These are phyloP conservation scores for Laothoe populi DNA, from an alignment of 2,888 invertebrate genomes.

Conservation along the genomic window DNA sequence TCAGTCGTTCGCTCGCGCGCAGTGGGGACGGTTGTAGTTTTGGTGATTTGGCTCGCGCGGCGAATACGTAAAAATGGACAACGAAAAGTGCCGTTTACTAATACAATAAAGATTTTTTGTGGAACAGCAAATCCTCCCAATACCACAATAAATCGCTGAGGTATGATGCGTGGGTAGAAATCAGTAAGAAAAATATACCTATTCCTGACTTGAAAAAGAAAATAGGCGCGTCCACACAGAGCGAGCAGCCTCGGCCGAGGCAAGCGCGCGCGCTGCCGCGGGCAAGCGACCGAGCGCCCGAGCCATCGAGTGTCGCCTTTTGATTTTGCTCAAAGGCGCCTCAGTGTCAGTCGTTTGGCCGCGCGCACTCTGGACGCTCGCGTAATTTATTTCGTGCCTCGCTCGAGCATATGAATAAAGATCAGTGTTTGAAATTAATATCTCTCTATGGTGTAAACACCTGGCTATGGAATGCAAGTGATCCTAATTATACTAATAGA, in stretches of 20 bases:
- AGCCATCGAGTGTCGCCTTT: too few relatives aligned
- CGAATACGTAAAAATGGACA: neutral
- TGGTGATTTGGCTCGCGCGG: neutral
- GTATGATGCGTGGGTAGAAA: neutral
- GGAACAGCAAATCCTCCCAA: too few relatives aligned
- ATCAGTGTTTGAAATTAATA: constrained; percentile 3
- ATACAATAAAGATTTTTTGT: too few relatives aligned
- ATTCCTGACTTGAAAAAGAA: neutral
- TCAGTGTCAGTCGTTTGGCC: too few relatives aligned
- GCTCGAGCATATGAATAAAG: neutral
- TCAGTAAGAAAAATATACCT: neutral
- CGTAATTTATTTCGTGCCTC: too few relatives aligned
- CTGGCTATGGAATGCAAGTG: constrained; percentile 5
- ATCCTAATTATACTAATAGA: constrained; percentile 4
- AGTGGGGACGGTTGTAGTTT: too few relatives aligned
- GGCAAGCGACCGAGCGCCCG: too few relatives aligned
- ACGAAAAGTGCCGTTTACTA: neutral
- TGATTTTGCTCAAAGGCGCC: too few relatives aligned
- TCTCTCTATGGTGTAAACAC: neutral
- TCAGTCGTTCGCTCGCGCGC: neutral
- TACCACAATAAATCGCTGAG: neutral
- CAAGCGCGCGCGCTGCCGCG: too few relatives aligned
- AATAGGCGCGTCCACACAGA: too few relatives aligned
- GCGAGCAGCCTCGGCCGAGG: too few relatives aligned
- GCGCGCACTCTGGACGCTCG: too few relatives aligned